Evolutionary conservation across 2,888 invertebrate genomes (phyloP).

Genomic region (Argynnis bischoffii): DNA sequence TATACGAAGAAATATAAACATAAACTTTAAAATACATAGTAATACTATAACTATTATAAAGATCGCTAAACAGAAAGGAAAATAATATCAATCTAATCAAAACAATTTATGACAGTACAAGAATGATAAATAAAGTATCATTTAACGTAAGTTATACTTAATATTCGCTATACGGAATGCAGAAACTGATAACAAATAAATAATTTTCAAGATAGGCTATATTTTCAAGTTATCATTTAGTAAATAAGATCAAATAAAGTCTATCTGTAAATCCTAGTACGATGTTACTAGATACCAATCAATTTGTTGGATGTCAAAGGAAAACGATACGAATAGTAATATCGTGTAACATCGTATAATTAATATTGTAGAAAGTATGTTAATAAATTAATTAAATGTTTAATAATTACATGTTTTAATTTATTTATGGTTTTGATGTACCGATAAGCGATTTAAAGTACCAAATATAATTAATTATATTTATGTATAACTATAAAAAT

Average conservation of each 20-base stretch:
- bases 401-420: not conserved
- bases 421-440: too few species aligned
- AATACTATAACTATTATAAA: too few species aligned
- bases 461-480: too few species aligned
- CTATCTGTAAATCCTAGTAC: constrained; percentile 35
- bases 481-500: too few species aligned
- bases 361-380: not conserved
- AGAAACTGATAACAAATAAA: constrained; percentile 29
- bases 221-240: constrained; percentile 37
- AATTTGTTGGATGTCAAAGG: constrained; percentile 42
- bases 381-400: constrained; percentile 2
- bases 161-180: constrained; percentile 16
- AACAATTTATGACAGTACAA: constrained; percentile 9
- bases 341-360: constrained; percentile 34
- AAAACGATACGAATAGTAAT: constrained; percentile 38
- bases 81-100: constrained; percentile 12
- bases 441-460: too few species aligned
- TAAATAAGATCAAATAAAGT: constrained; percentile 39
- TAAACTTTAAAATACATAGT: too few species aligned
- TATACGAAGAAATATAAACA: too few species aligned
- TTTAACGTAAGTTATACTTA: constrained; percentile 22
- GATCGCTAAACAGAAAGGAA: not conserved
- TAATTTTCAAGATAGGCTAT: constrained; percentile 30
- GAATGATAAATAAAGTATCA: constrained; percentile 17
- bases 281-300: constrained; percentile 41